Percentiles rank a stretch among this genome's conserved stretches.
phyloP scores from a whole-genome alignment of 2,888 invertebrate species.

The Drosophila mettleri region DNA sequence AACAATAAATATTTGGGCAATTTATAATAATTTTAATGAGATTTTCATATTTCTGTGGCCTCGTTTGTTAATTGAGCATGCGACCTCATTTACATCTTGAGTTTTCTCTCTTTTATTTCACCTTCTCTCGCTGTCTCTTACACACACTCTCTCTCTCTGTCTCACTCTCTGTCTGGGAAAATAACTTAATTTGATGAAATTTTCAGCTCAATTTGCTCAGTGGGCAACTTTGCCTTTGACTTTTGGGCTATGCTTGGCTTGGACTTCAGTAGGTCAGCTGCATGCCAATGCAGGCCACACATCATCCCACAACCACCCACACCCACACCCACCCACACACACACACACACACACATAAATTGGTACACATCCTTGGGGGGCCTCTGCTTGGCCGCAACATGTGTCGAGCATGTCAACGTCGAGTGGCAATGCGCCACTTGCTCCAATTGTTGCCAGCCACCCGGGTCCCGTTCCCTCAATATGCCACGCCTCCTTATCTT shows the following conservation, averaged over 20 bases:
- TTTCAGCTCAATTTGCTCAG: slow-evolving; percentile 12
- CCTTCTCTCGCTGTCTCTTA: neutral
- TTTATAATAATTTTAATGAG: slow-evolving; percentile 2
- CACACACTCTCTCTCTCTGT: neutral
- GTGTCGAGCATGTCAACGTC: slow-evolving; percentile 50
- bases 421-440: slow-evolving; percentile 42
- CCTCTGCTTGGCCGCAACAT: slow-evolving; percentile 38
- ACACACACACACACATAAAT: slow-evolving; percentile 2
- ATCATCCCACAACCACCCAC: neutral
- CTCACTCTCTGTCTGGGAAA: neutral
- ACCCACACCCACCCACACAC: neutral
- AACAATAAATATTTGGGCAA: no score
- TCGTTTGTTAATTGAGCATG: neutral
- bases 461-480: neutral
- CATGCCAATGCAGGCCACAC: slow-evolving; percentile 4
- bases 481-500: neutral
- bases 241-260: slow-evolving; percentile 9
- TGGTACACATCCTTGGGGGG: slow-evolving; percentile 22
- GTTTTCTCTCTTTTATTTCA: neutral
- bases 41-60: slow-evolving; percentile 1
- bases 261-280: slow-evolving; percentile 23
- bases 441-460: slow-evolving; percentile 15
- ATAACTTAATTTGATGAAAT: slow-evolving; percentile 22
- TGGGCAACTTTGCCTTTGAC: slow-evolving; percentile 35
- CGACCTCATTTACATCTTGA: neutral